Conservation (phyloP, 2,888 invertebrate species). For the Gymnoscelis rufifasciata region DNA sequence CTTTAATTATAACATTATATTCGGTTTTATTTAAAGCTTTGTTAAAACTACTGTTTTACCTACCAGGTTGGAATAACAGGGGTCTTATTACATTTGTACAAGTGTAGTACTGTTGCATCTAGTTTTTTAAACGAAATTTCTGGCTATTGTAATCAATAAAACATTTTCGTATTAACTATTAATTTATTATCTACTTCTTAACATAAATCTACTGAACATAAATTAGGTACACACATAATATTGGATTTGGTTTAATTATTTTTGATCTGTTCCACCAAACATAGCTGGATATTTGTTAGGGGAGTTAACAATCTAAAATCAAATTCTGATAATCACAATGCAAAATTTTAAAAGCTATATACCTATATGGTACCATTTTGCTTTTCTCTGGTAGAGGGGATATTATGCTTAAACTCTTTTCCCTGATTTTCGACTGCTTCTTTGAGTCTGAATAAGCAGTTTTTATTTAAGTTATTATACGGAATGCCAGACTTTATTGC, state of each 20-base stretch:
- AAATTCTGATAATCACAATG: slow-evolving; percentile 20
- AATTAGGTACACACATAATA: slow-evolving; percentile 29
- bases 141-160: not conserved
- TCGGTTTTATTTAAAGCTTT: too few relatives aligned
- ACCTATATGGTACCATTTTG: slow-evolving; percentile 2
- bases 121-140: too few relatives aligned
- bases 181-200: slow-evolving; percentile 36
- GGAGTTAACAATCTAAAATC: slow-evolving; percentile 19
- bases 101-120: too few relatives aligned
- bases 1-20: too few relatives aligned
- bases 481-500: slow-evolving; percentile 55
- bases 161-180: slow-evolving; percentile 31
- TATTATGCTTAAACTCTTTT: slow-evolving; percentile 75
- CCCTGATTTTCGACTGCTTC: slow-evolving; percentile 68
- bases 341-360: slow-evolving; percentile 6
- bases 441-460: slow-evolving; percentile 78
- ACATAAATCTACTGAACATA: slow-evolving; percentile 28
- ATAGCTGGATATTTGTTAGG: too few relatives aligned
- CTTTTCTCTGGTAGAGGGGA: slow-evolving; percentile 26
- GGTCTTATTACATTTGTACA: too few relatives aligned
- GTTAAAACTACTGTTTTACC: too few relatives aligned
- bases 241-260: not conserved
- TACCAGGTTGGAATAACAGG: too few relatives aligned
- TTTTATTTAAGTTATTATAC: slow-evolving; percentile 80
- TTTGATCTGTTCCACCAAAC: too few relatives aligned